Evolutionary conservation across 2,888 invertebrate genomes (phyloP).

Genomic region (Carcina quercana): DNA sequence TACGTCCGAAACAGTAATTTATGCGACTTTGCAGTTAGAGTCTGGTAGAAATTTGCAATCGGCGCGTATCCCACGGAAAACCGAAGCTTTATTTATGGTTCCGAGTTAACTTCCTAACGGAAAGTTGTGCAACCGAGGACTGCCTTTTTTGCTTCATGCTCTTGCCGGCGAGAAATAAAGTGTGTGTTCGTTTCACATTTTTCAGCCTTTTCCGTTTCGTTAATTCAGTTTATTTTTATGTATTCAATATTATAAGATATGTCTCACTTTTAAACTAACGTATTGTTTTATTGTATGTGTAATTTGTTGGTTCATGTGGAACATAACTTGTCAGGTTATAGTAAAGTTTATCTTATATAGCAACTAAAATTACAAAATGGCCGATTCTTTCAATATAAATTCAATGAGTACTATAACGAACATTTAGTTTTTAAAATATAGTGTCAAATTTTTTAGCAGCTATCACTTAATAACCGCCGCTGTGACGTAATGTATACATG

Average conservation of each 20-base stretch:
- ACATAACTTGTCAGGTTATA: too few relatives aligned
- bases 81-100: conserved; percentile 72
- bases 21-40: conserved; percentile 69
- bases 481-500: too few relatives aligned
- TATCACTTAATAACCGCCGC: too few relatives aligned
- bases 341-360: too few relatives aligned
- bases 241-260: not conserved
- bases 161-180: conserved; percentile 37
- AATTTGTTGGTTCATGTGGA: too few relatives aligned
- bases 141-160: conserved; percentile 43
- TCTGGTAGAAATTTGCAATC: conserved; percentile 66
- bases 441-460: too few relatives aligned
- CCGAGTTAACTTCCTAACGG: conserved; percentile 60
- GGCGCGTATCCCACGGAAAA: conserved; percentile 60
- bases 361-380: too few relatives aligned
- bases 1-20: conserved; percentile 66
- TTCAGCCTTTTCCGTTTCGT: not conserved
- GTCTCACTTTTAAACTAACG: not conserved
- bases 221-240: not conserved
- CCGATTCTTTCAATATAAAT: too few relatives aligned
- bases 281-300: too few relatives aligned
- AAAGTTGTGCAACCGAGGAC: conserved; percentile 58
- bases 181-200: conserved; percentile 5
- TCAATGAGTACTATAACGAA: too few relatives aligned
- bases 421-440: too few relatives aligned